Percentiles rank a stretch among this genome's conserved stretches.
phyloP scores from a whole-genome alignment of 2,797 vertebrate species.

The Lophius americanus region DNA sequence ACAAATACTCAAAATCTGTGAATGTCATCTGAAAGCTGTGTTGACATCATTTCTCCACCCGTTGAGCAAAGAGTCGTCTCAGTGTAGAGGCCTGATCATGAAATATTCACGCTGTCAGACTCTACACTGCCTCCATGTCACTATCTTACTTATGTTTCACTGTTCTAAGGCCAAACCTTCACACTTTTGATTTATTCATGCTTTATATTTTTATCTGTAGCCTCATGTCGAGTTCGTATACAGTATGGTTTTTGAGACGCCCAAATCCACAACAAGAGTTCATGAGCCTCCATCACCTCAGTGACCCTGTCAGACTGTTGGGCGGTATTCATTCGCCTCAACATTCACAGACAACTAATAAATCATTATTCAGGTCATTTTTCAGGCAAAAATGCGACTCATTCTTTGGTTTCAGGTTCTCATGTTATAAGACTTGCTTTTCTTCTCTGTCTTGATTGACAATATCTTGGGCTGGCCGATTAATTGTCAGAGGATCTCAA shows the following conservation, averaged over 20 bases:
- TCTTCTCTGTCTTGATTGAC: background rate
- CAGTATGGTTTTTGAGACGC: background rate
- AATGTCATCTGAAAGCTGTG: background rate
- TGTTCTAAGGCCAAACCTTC: too few relatives aligned
- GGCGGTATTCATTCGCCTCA: background rate
- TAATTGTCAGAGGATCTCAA: too few relatives aligned
- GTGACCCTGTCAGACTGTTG: background rate
- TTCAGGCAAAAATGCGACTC: background rate
- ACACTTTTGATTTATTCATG: background rate
- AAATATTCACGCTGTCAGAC: background rate
- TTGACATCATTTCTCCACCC: background rate
- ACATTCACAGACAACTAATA: background rate
- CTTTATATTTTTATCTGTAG: slow-evolving; percentile 3
- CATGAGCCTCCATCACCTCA: too few relatives aligned
- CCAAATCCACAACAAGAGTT: too few relatives aligned
- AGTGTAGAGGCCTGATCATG: background rate
- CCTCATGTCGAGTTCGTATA: background rate
- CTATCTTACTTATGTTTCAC: background rate
- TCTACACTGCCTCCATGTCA: background rate
- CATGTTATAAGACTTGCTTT: background rate
- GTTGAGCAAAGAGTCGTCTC: background rate
- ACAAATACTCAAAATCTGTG: too few relatives aligned
- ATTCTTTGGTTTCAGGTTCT: background rate
- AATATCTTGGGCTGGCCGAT: background rate
- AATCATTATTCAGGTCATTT: too few relatives aligned